Conservation (phyloP, 2,888 invertebrate species). For the Drosophila yooni region DNA sequence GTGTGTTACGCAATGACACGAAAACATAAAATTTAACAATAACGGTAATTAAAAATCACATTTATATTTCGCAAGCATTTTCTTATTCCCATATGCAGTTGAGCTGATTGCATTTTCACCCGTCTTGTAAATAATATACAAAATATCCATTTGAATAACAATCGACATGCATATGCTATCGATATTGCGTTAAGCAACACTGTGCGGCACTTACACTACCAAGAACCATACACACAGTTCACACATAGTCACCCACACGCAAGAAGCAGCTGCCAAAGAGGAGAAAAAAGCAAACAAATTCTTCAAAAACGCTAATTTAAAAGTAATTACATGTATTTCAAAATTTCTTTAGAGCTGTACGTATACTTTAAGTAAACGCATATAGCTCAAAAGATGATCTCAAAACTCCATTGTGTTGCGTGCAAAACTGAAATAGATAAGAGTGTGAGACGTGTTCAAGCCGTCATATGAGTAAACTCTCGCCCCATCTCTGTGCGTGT, state of each 20-base stretch:
- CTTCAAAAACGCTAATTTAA: slow-evolving; percentile 44
- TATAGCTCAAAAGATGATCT: neutral
- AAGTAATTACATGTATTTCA: slow-evolving; percentile 40
- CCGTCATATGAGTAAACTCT: slow-evolving; percentile 49
- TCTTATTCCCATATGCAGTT: neutral
- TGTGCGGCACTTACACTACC: slow-evolving; percentile 19
- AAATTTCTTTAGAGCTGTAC: neutral
- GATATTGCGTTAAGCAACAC: slow-evolving; percentile 45
- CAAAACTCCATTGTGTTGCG: neutral
- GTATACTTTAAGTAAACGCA: too few relatives aligned
- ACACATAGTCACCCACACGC: slow-evolving; percentile 28
- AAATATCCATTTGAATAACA: slow-evolving; percentile 43
- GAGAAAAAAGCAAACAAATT: slow-evolving; percentile 50
- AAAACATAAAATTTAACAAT: slow-evolving; percentile 26
- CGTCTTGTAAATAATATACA: slow-evolving; percentile 28
- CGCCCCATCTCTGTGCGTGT: slow-evolving; percentile 10
- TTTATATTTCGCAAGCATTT: slow-evolving; percentile 5
- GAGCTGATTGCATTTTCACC: neutral
- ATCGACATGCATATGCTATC: slow-evolving; percentile 41
- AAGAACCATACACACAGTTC: slow-evolving; percentile 24
- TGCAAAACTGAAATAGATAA: slow-evolving; percentile 16
- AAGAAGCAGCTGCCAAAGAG: slow-evolving; percentile 43
- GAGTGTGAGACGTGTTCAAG: slow-evolving; percentile 60
- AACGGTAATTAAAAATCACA: slow-evolving; percentile 4
- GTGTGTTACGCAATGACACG: slow-evolving; percentile 58